Conservation (phyloP, 2,888 invertebrate genomes). For the Alviniconcha strummeri region DNA sequence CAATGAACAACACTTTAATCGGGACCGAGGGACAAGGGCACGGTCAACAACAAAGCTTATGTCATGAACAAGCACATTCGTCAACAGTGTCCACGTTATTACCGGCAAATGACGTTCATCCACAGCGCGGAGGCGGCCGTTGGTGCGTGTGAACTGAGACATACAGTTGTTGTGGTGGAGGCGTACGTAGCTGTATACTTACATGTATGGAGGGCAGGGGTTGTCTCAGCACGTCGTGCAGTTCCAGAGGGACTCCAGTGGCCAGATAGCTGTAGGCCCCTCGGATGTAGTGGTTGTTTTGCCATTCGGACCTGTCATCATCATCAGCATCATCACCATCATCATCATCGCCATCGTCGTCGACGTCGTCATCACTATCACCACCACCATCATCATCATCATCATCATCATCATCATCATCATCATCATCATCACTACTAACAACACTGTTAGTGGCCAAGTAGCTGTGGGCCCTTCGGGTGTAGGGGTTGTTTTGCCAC, state of each 20-base stretch:
- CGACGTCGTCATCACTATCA: background rate
- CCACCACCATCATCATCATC: background rate
- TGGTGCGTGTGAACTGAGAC: too few species aligned
- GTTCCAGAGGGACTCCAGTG: constrained; percentile 5
- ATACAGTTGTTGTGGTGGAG: too few species aligned
- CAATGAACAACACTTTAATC: too few species aligned
- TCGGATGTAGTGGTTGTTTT: constrained; percentile 22
- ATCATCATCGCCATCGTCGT: background rate
- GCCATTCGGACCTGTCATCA: constrained; percentile 18
- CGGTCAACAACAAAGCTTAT: too few species aligned
- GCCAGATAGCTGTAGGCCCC: constrained; percentile 30
- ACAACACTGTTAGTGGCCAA: background rate
- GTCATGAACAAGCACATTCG: too few species aligned
- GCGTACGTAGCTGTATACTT: too few species aligned
- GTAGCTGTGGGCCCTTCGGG: constrained; percentile 25
- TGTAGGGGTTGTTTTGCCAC: constrained; percentile 28
- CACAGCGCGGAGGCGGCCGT: too few species aligned
- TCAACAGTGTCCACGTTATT: too few species aligned
- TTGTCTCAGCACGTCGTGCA: background rate
- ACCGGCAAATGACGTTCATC: too few species aligned
- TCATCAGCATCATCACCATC: background rate
- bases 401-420: constrained; percentile 3
- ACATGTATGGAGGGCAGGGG: constrained; percentile 27
- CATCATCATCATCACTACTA: background rate
- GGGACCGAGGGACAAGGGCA: too few species aligned